phyloP scores from a whole-genome alignment of 2,888 invertebrate species.

The Leucania comma region DNA sequence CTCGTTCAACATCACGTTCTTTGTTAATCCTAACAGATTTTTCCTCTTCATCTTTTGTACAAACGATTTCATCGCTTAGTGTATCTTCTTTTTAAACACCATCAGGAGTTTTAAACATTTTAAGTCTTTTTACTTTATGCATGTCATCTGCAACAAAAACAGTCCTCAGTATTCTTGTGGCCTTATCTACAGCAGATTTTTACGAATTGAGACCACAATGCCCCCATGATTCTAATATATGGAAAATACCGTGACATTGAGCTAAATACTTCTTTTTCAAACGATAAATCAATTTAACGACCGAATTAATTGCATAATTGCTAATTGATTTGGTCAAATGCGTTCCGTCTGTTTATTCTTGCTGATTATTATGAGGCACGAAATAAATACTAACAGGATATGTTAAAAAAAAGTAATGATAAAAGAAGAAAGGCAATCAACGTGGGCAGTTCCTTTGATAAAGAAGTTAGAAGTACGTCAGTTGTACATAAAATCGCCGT shows the following conservation, averaged over 20 bases:
- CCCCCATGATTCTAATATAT: slow-evolving; percentile 38
- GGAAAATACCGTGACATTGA: slow-evolving; percentile 49
- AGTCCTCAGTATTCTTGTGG: not conserved
- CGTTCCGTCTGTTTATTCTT: slow-evolving; percentile 13
- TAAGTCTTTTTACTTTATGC: not conserved
- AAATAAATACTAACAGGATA: slow-evolving; percentile 17
- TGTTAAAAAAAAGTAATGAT: not conserved
- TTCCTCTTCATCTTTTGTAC: not conserved
- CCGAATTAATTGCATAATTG: slow-evolving; percentile 24
- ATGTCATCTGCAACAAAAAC: not conserved
- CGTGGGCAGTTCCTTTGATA: slow-evolving; percentile 3
- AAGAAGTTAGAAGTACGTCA: slow-evolving; percentile 9
- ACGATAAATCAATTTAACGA: slow-evolving; percentile 43
- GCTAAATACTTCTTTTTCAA: slow-evolving; percentile 29
- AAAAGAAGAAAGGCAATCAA: not conserved
- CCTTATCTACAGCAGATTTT: not conserved
- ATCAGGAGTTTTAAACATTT: not conserved
- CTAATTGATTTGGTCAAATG: slow-evolving; percentile 32
- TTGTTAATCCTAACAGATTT: not conserved
- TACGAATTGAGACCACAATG: slow-evolving; percentile 19
- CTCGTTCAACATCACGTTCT: not conserved
- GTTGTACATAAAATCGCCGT: slow-evolving; percentile 55
- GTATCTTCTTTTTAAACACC: not conserved
- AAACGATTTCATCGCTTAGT: not conserved
- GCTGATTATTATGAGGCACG: slow-evolving; percentile 1